phyloP scores from a whole-genome alignment of 2,797 vertebrate genomes.

The Cyprinella venusta region DNA sequence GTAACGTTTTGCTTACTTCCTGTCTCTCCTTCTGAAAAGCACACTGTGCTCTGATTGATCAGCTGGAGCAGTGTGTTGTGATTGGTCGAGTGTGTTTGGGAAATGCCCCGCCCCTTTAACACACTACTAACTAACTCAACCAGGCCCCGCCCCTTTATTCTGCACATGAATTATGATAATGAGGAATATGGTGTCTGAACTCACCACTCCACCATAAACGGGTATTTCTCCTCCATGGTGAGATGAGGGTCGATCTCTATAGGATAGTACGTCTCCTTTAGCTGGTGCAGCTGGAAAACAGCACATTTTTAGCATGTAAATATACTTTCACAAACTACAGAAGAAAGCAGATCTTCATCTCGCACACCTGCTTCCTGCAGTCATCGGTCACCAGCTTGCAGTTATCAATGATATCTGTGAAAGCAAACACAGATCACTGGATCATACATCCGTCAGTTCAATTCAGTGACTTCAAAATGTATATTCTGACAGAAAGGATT shows the following conservation, averaged over 20 bases:
- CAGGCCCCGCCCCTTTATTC: background rate
- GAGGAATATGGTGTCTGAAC: constrained; percentile 54
- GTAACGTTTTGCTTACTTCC: background rate
- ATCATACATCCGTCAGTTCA: background rate
- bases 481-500: background rate
- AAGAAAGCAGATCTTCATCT: too few species aligned
- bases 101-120: background rate
- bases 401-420: constrained; percentile 92
- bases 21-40: background rate
- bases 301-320: background rate
- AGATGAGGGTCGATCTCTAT: constrained; percentile 94
- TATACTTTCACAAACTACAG: background rate
- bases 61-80: background rate
- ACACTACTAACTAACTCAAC: background rate
- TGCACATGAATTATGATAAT: background rate
- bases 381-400: constrained; percentile 92
- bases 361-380: constrained; percentile 86
- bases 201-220: constrained; percentile 97
- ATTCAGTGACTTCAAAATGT: background rate
- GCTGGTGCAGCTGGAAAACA: constrained; percentile 80
- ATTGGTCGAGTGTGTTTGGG: background rate
- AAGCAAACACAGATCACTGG: background rate
- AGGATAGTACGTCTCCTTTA: constrained; percentile 94
- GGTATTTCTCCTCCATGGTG: constrained; percentile 91
- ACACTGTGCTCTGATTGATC: background rate